Evolutionary conservation across 1,140 invertebrate species (phyloP), one percentile per base, ranked within the genome.

Genomic region (Drosophila melanogaster): DNA sequence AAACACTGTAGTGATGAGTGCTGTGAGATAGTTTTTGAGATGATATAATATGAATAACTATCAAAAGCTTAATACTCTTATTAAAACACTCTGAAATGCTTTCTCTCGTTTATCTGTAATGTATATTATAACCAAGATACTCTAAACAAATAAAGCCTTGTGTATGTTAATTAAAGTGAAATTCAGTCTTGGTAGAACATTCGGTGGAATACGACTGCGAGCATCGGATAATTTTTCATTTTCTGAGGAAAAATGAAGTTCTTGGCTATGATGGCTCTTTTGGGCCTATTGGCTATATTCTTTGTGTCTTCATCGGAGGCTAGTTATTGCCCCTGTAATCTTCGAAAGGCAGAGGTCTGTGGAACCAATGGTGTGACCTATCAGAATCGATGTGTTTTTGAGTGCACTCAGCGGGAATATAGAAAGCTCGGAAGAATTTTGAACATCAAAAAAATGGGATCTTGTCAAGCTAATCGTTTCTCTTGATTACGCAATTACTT

Each of bases 321-420:
- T 3, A 19, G n/a, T 35, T 85, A 62, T 51, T 91, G 86, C 65
- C 74, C 83, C n/a, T 91, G 89, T 19, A 74, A 90, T 51, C 67
- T 84, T 0, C 59, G 51, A 15, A 90, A 90, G 60, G 69, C 50
- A 3, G 61, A 76, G 57, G 53, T 90, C 12, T 91, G 90, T 53
- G 90, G 75, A 56, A 55, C 81, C 12, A 92, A 92, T 69, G 85
- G 87, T 6, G 66, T 91, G 3, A 92, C 90, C 44, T 92, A 79
- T 22, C 64, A 71, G 10, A 92, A 90, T 79, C 84, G 85, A 22
- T 92, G 90, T 49, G 81, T 91, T 49, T 92, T 92, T 33, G 85
- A 91, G 49, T 92, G 90, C 33, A 81, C 87, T 0, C 90, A 91
- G 54, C 67, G 77, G 14, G 87, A 90, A 0, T 81, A 81, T 55